A percentile compares a stretch with the other conserved stretches of the same genome.
phyloP scores from a whole-genome alignment of 23 tunicate species.

The Botrylloides violaceus region DNA sequence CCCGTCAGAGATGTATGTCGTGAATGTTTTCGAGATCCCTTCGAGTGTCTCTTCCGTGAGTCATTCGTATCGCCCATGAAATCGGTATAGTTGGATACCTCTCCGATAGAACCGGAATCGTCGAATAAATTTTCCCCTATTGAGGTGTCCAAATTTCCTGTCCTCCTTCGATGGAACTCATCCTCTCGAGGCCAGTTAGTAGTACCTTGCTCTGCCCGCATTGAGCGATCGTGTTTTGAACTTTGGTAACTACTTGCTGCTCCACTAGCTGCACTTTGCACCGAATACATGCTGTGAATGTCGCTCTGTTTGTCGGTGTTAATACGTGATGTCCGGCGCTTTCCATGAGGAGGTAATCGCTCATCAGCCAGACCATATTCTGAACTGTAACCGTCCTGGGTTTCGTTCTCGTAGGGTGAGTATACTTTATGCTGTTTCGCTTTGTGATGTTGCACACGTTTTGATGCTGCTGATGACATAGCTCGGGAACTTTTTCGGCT shows the following conservation, averaged over 20 bases:
- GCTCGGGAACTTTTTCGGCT: background rate
- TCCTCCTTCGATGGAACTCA: background rate
- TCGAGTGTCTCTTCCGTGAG: no score
- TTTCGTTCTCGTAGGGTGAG: background rate
- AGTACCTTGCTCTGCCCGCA: no score
- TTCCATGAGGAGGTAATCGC: background rate
- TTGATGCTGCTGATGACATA: background rate
- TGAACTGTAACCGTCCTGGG: background rate
- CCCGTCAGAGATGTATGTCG: no score
- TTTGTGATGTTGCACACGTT: background rate
- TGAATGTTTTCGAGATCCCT: no score
- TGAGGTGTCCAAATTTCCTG: background rate
- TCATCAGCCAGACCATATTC: constrained; percentile 13
- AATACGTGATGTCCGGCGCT: no score
- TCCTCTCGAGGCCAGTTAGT: no score
- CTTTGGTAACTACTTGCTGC: no score
- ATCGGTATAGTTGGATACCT: background rate
- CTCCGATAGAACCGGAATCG: background rate
- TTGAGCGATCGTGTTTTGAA: no score
- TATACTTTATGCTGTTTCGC: background rate
- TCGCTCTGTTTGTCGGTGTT: background rate
- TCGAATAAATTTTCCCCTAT: background rate
- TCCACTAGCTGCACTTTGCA: background rate
- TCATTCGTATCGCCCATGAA: no score
- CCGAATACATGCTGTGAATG: constrained; percentile 6